Evolutionary conservation across 2,888 invertebrate genomes (phyloP).

Genomic region (Drosophila aldrichi): DNA sequence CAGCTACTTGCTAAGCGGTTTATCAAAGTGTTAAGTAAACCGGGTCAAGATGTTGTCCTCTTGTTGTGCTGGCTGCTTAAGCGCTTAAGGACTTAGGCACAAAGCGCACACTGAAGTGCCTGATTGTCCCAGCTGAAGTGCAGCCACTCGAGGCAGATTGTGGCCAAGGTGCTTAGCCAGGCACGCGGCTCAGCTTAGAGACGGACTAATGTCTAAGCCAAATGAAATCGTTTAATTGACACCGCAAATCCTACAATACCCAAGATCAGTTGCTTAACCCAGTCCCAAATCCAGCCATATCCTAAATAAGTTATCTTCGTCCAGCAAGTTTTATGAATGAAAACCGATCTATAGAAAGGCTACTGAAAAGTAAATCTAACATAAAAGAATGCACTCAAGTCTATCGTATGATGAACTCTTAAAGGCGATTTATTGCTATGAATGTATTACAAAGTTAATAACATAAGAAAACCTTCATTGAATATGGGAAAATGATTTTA

Average conservation of each 20-base stretch:
- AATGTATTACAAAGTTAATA: not conserved
- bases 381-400: not conserved
- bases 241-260: constrained; percentile 34
- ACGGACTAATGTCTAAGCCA: constrained; percentile 38
- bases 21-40: constrained; percentile 64
- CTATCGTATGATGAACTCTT: not conserved
- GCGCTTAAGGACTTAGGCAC: constrained; percentile 60
- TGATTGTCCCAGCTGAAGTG: constrained; percentile 67
- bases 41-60: constrained; percentile 9
- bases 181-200: constrained; percentile 30
- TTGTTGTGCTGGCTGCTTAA: constrained; percentile 45
- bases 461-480: not conserved
- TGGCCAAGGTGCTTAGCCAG: constrained; percentile 33
- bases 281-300: constrained; percentile 22
- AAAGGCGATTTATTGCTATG: not conserved
- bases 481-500: no score
- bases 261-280: constrained; percentile 25
- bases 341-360: constrained; percentile 16
- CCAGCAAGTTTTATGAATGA: constrained; percentile 41
- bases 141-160: constrained; percentile 52
- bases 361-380: not conserved
- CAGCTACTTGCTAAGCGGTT: constrained; percentile 53
- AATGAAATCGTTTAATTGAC: constrained; percentile 57
- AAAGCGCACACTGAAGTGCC: constrained; percentile 70
- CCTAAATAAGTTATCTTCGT: not conserved